Base-by-base conservation (phyloP, 1,140 invertebrate species). In the Anoplophora glabripennis region DNA sequence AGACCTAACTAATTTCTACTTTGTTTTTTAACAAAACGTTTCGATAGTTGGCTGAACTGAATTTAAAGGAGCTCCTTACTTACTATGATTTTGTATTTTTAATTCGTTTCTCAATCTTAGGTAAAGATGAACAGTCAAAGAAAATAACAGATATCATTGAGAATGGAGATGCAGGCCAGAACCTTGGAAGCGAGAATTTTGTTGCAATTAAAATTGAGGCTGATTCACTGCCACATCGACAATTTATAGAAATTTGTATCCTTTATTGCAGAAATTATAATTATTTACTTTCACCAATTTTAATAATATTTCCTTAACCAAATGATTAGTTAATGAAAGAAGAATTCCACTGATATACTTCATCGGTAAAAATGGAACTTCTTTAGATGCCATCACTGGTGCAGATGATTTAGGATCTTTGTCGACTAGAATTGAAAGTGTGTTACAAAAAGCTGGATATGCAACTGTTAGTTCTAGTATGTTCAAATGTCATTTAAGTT, bases 191-290 rank as follows among this genome's bases (percentile, higher is more conserved):
- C n/a, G 75, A 81, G 9, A 75, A 85, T 61, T 90, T 90, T 79
- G 83, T 90, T 14, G 84, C 86, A 55, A 83, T 93, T 53, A 86
- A 87, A 79, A 75, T 92, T 12, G 81, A 84, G 67, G 85, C 84
- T 59, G 82, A 84, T 8, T 83, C 83, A 56, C 80, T 87, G 40
- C 79, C 86, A 42, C 90, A 91, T 72, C 84, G 80, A 68, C 90
- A 92, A 67, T 94, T 94, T 76, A 83, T 83, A 53, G 83, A 89
- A 74, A 89, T 94, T 65, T 94, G 91, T 94, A 89, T 85, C 83
- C 84, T 86, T 82, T 81, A 18, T 18, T 47, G 17, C 15, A 17
- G 10, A 49, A n/a, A 44, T 54, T 45, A 15, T 14, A 52, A 47
- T 34, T 42, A 28, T 44, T 44, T 37, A 9, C 1, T 17, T 15